Base-by-base conservation (phyloP, 2,888 invertebrate species). In the Agonopterix alstromeriana region DNA sequence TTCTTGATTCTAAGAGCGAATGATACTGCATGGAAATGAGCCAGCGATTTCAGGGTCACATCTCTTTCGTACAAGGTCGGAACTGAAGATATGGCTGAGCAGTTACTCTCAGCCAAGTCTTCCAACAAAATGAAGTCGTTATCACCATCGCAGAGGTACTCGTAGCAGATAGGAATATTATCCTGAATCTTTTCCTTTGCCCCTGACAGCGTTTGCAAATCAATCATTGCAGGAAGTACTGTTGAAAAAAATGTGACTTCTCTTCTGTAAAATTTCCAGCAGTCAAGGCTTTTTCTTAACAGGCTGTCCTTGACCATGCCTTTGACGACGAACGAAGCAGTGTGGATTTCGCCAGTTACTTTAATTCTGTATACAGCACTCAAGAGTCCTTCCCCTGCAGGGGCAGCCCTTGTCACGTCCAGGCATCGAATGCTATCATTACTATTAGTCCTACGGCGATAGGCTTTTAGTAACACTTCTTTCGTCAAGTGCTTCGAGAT, bases 21-120 rank as follows among this genome's bases (percentile, higher is more conserved):
- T 0, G 79, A 79, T 0, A 73, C 69, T 1, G 79, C 71, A 41
- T 81, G 79, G 8, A 78, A 57, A 57, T 80, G 80, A 4, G 77
- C 76, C n/a, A 79, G 53, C 1, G 62, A 56, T 48, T 64, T 70
- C 3, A 80, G 55, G 8, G 59, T 64, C 12, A 55, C 47, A 48
- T 77, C 62, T 51, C 64, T 65, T 52, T 77, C 65, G 2, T 46
- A 38, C 45, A 53, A 47, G 3, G 64, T 65, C 10, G 70, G 68
- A 45, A 52, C 49, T 48, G 54, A 58, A 2, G 65, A 49, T n/a
- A 73, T 48, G 3, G 71, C 48, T 10, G n/a, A 17, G 47, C 57
- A 73, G 43, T 58, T 49, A 3, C 49, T 60, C 27, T 72, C 73
- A n/a, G 56, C 48, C 14, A 81, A 52, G 52, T 80, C 79, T 56